Evolutionary conservation across 2,888 invertebrate genomes (phyloP), one percentile per base, ranked within the genome.

Genomic region (Noctua pronuba): DNA sequence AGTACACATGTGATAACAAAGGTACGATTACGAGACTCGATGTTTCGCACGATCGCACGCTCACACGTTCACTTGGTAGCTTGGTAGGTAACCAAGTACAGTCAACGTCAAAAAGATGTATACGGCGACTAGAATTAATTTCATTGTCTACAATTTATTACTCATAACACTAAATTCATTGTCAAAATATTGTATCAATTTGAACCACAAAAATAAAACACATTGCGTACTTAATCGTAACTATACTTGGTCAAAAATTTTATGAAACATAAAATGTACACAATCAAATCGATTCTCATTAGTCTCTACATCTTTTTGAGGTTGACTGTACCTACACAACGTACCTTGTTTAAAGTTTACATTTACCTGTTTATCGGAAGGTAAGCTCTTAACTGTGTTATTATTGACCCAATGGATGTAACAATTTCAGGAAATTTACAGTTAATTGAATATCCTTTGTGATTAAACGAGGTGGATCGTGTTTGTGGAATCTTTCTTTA

Each of bases 291-390:
- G 31, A 62, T 35, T 62, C 21, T 31, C 4, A 31, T 60, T 60
- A 10, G 10, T 58, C 18, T 31, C 60, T 21, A 31, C 31, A 35
- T 31, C 10, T 21, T 31, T 60, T 31, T 18, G 60, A 62, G 35
- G 62, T 10, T 35, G 35, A 62, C 35, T 62, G 31, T 41, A n/a
- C 65, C 8, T n/a, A 41, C 8, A 41, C n/a, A n/a, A 65, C 16
- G 31, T 41, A 69, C 73, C 41, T 74, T 82, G 83, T 77, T 85
- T 66, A 70, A 82, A 77, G 74, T 85, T 69, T 62, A 55, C n/a
- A 65, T 41, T n/a, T 70, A 77, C 69, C 74, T 77, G 68, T 68
- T 58, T 84, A 58, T 79, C 65, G 44, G 35, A 69, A 83, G 46
- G 38, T 66, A 24, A 70, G 55, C 70, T 73, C 58, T 13, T 69